Conservation (phyloP, 2,797 vertebrate genomes). For the Labroides dimidiatus region DNA sequence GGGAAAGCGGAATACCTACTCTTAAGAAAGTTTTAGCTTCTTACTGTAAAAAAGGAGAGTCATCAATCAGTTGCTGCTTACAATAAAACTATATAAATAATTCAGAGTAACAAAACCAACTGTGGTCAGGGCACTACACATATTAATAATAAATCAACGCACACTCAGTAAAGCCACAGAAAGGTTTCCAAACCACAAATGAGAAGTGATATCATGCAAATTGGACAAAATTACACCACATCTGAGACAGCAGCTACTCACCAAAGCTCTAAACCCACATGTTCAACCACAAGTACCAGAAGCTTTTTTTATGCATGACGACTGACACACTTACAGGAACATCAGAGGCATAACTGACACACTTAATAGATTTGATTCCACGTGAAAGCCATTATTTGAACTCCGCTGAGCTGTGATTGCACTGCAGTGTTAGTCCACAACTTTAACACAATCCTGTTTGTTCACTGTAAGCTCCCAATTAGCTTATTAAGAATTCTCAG, state of each 20-base stretch:
- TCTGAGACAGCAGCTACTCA: too few species aligned
- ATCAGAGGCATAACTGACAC: not conserved
- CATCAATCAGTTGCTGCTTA: too few species aligned
- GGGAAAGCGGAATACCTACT: too few species aligned
- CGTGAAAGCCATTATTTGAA: conserved; percentile 5
- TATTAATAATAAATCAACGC: not conserved
- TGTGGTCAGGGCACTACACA: not conserved
- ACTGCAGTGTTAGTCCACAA: conserved; percentile 11
- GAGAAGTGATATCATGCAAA: not conserved
- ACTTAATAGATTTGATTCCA: not conserved
- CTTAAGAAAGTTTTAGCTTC: too few species aligned
- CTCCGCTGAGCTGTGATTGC: conserved; percentile 12
- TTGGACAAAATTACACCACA: not conserved
- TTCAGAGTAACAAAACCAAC: not conserved
- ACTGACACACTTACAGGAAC: not conserved
- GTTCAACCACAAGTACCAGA: too few species aligned
- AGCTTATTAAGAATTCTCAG: conserved; percentile 62
- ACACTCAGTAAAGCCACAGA: not conserved
- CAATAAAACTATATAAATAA: too few species aligned
- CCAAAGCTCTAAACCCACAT: not conserved
- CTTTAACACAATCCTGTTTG: conserved; percentile 39
- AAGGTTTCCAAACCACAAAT: not conserved
- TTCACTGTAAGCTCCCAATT: conserved; percentile 50
- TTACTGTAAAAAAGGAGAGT: too few species aligned
- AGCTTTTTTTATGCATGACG: too few species aligned